Evolutionary conservation across 2,113 vertebrate genomes (phyloP).

Genomic region (Passer domesticus): DNA sequence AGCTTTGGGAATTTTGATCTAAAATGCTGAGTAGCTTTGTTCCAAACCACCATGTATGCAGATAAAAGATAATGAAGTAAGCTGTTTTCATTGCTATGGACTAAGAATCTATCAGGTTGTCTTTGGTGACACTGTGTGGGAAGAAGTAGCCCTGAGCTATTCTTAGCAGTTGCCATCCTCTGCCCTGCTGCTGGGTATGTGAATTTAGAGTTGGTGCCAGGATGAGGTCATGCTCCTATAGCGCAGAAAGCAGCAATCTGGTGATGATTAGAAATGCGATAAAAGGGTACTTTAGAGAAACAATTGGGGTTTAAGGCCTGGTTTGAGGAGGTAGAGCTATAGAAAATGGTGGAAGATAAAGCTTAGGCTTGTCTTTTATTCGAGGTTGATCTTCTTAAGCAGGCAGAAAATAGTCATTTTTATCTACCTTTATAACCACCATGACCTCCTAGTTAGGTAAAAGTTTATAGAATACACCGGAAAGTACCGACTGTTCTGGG

Average conservation of each 20-base stretch:
- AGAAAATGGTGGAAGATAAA: not conserved
- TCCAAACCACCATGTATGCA: not conserved
- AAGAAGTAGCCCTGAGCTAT: not conserved
- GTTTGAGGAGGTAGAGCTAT: not conserved
- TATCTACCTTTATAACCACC: not conserved
- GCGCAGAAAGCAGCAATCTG: not conserved
- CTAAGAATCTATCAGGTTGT: not conserved
- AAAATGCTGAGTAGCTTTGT: not conserved
- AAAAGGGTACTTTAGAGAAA: not conserved
- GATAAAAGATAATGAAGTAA: not conserved
- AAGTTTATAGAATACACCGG: not conserved
- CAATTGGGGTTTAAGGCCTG: not conserved
- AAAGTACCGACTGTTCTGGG: not conserved
- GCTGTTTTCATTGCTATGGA: not conserved
- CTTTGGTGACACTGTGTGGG: not conserved
- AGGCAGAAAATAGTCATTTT: not conserved
- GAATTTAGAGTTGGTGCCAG: not conserved
- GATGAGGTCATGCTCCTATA: not conserved
- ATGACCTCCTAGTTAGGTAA: not conserved
- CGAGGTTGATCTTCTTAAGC: not conserved
- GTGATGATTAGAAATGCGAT: not conserved
- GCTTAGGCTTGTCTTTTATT: not conserved
- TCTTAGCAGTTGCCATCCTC: not conserved
- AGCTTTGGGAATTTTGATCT: not conserved
- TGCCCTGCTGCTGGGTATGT: not conserved